Evolutionary conservation across 1,140 invertebrate species (phyloP).

Genomic region (Philotrypesis tridentata): DNA sequence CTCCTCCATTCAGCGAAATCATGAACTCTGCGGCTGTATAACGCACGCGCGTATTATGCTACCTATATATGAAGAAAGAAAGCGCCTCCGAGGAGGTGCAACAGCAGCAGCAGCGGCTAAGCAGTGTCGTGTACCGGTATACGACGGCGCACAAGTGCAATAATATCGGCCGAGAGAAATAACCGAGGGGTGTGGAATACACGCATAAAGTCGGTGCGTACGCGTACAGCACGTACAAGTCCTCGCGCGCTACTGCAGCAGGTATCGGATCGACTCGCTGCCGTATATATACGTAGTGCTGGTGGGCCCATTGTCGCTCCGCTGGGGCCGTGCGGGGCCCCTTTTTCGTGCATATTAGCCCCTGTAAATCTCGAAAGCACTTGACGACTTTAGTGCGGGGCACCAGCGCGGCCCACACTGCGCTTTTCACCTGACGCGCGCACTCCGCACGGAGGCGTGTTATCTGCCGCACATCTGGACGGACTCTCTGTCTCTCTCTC

Average conservation of each 20-base stretch:
- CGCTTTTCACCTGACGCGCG: neutral
- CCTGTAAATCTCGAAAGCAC: neutral
- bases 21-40: neutral
- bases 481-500: no score
- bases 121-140: no score
- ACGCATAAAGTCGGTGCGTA: no score
- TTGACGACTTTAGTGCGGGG: neutral
- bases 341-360: neutral
- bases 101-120: no score
- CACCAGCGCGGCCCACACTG: neutral
- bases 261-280: no score
- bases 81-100: neutral
- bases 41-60: no score
- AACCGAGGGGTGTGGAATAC: neutral
- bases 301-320: slow-evolving; percentile 1
- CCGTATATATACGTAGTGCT: no score
- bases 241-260: no score
- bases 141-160: slow-evolving; percentile 33
- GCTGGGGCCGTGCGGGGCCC: no score
- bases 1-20: neutral
- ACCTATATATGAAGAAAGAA: slow-evolving; percentile 1
- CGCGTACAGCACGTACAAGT: no score
- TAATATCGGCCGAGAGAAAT: neutral
- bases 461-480: neutral
- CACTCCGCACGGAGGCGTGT: neutral